Evolutionary conservation across 2,797 vertebrate species (phyloP).

Genomic region (Eleutherodactylus coqui): DNA sequence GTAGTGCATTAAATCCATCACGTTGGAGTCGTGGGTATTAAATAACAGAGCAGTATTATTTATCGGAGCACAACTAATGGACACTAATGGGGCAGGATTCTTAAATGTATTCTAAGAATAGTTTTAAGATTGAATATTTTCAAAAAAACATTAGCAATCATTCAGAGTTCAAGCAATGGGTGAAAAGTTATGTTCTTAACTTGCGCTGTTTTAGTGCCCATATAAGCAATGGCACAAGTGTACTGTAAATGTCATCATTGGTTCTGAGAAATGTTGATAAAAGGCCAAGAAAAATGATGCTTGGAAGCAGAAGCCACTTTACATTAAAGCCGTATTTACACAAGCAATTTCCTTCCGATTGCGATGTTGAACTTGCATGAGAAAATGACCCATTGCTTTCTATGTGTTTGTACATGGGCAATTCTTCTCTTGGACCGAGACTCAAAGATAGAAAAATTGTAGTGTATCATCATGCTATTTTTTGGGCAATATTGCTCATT

Average conservation of each 20-base stretch:
- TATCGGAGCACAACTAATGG: neutral
- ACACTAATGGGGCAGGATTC: neutral
- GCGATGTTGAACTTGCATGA: no score
- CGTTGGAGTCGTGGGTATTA: neutral
- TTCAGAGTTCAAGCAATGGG: neutral
- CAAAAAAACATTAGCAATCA: neutral
- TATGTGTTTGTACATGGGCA: no score
- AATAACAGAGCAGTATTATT: neutral
- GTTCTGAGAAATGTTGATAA: neutral
- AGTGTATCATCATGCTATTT: no score
- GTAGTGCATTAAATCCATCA: neutral
- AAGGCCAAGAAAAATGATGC: neutral
- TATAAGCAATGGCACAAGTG: neutral
- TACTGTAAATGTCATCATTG: slow-evolving; percentile 1
- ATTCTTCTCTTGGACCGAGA: no score
- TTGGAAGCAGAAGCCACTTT: neutral
- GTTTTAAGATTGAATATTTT: neutral
- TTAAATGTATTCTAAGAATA: neutral
- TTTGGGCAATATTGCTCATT: no score
- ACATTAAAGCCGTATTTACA: neutral
- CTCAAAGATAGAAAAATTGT: no score
- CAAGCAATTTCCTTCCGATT: neutral
- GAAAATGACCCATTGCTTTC: no score
- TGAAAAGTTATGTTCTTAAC: neutral
- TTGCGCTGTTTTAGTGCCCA: neutral